Evolutionary conservation across 2,888 invertebrate species (phyloP), one percentile per base, ranked within the genome.

Genomic region (Cataglyphis livida): DNA sequence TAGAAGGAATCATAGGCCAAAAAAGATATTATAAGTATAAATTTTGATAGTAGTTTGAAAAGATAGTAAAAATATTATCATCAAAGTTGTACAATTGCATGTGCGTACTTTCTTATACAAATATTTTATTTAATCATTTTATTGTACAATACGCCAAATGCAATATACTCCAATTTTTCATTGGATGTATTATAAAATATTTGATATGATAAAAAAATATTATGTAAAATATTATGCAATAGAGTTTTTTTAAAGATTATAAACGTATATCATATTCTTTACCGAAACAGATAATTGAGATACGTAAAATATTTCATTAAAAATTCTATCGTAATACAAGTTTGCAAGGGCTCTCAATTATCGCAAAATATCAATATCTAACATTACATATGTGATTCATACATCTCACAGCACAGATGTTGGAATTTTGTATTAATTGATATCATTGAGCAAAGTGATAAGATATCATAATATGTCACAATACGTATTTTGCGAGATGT

Each of bases 371-470:
- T 21, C 21, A 1, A 1, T 15, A 35, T 35, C 9, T 10, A 48
- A 18, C 32, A 6, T 12, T 25, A 61, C 41, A 3, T 18, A n/a
- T 62, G 21, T 44, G 4, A 32, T 62, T 62, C 9, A 28, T 3
- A 2, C 48, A 10, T 75, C 18, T 54, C 4, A 15, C 18, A 21
- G 25, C 25, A 51, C 35, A 51, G 25, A 75, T 51, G 9, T 73
- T 5, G 10, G 2, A 32, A 15, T 35, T 71, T 7, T 73, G 9
- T 61, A 15, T 44, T 59, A 32, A 75, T 75, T 38, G 18, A 12
- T 75, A 54, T 25, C 12, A 1, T 10, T 75, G 21, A 4, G 21
- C 12, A 38, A 76, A 9, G 44, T 32, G 65, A 66, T 76, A 54
- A 76, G 68, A 54, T 61, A 32, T 59, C 38, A 6, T 6, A 3